Percentiles rank a stretch among this genome's conserved stretches.
These are phyloP conservation scores for Neosilurus hyrtlii DNA, from an alignment of 2,797 vertebrate species.

Conservation along the genomic window DNA sequence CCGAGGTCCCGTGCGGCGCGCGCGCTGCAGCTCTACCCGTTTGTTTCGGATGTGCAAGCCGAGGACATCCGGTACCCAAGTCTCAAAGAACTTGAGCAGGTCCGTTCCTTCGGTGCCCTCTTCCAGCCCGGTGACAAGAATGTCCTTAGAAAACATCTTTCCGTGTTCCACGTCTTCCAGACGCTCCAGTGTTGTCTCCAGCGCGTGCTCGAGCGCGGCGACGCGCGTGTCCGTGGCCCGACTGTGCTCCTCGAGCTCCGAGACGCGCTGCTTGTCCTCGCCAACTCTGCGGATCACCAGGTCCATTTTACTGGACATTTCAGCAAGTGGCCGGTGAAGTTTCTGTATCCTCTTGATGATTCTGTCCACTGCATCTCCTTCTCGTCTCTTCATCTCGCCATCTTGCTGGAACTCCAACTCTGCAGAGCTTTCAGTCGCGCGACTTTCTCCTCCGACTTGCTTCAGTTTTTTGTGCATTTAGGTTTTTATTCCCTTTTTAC, in stretches of 20 bases:
- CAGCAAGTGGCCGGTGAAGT: neutral
- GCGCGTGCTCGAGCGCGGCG: slow-evolving; percentile 12
- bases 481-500: neutral
- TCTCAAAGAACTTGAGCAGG: neutral
- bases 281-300: neutral
- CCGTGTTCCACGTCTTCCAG: slow-evolving; percentile 14
- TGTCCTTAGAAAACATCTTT: neutral
- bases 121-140: neutral
- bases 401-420: neutral
- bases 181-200: neutral
- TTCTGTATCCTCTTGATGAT: neutral
- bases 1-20: neutral
- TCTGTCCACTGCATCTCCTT: neutral
- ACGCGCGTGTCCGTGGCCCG: neutral
- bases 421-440: neutral
- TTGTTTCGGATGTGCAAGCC: neutral
- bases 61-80: slow-evolving; percentile 8
- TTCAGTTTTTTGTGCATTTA: slow-evolving; percentile 20
- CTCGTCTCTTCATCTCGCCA: neutral
- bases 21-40: slow-evolving; percentile 11
- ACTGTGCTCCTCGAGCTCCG: neutral
- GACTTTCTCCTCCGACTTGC: neutral
- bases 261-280: neutral
- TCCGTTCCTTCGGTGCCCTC: neutral
- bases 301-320: slow-evolving; percentile 11